Conservation (phyloP, 2,888 invertebrate species). For the Alcis repandata region DNA sequence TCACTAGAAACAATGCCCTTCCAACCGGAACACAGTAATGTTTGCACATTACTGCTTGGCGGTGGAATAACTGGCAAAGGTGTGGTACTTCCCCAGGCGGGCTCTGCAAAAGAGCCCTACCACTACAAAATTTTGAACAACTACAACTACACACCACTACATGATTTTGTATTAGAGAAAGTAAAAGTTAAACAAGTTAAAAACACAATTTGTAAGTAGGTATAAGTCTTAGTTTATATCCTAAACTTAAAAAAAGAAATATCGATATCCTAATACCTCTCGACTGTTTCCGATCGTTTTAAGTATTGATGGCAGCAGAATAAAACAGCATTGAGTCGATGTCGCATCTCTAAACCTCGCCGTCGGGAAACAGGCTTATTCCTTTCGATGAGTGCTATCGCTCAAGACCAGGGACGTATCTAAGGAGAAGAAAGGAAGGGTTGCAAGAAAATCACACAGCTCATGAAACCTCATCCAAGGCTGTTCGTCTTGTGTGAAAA, state of each 20-base stretch:
- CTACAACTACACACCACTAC: too few relatives aligned
- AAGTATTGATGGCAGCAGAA: slow-evolving; percentile 85
- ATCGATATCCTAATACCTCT: slow-evolving; percentile 62
- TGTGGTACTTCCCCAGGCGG: too few relatives aligned
- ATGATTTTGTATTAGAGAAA: too few relatives aligned
- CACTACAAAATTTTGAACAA: too few relatives aligned
- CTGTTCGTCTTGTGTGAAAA: background rate
- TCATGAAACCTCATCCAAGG: background rate
- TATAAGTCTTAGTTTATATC: background rate
- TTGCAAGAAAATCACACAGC: background rate
- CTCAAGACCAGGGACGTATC: slow-evolving; percentile 19
- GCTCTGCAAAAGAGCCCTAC: too few relatives aligned
- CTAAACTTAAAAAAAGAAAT: background rate
- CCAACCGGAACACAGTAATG: too few relatives aligned
- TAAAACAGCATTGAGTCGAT: slow-evolving; percentile 84
- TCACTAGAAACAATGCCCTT: too few relatives aligned
- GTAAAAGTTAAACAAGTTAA: too few relatives aligned
- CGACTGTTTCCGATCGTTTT: slow-evolving; percentile 75
- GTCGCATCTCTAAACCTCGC: slow-evolving; percentile 82
- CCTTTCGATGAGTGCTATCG: slow-evolving; percentile 80
- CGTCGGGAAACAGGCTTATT: slow-evolving; percentile 86
- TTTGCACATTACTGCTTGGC: too few relatives aligned
- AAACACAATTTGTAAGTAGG: too few relatives aligned
- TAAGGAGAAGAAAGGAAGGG: background rate
- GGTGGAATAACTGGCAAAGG: too few relatives aligned